Percentiles rank a stretch among this genome's conserved stretches.
These are phyloP conservation scores for Perccottus glenii DNA, from an alignment of 2,113 vertebrate genomes.

Conservation along the genomic window DNA sequence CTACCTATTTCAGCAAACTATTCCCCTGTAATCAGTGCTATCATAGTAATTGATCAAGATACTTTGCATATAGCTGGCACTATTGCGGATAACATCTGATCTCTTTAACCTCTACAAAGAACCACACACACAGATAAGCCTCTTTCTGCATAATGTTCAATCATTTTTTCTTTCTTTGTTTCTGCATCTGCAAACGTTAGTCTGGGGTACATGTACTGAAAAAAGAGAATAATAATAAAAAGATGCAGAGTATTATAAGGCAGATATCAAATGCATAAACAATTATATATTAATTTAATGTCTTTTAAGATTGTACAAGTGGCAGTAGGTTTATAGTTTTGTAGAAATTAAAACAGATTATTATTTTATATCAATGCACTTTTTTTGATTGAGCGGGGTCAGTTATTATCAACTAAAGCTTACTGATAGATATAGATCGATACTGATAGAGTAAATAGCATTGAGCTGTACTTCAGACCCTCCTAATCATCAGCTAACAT, in stretches of 20 bases:
- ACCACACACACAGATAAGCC: no score
- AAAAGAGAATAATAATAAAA: no score
- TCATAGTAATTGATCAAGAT: conserved; percentile 4
- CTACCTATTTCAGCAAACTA: background rate
- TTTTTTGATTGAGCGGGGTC: no score
- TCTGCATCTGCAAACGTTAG: background rate
- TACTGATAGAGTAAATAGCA: background rate
- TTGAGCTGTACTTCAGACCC: conserved; percentile 34
- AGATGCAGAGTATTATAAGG: no score
- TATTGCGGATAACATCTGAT: no score
- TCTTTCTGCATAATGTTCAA: background rate
- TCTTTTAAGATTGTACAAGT: no score
- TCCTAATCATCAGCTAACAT: background rate
- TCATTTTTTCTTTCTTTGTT: background rate
- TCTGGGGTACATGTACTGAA: background rate
- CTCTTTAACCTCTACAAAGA: background rate
- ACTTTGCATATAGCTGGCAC: background rate
- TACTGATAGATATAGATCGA: conserved; percentile 18
- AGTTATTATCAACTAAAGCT: conserved; percentile 46
- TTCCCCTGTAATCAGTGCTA: background rate
- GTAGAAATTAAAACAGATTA: no score
- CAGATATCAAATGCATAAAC: no score
- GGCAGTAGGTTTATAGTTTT: no score
- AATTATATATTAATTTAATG: no score
- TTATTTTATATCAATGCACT: no score